These are phyloP conservation scores for Grapholita molesta DNA, from an alignment of 1,140 invertebrate species.

Conservation along the genomic window DNA sequence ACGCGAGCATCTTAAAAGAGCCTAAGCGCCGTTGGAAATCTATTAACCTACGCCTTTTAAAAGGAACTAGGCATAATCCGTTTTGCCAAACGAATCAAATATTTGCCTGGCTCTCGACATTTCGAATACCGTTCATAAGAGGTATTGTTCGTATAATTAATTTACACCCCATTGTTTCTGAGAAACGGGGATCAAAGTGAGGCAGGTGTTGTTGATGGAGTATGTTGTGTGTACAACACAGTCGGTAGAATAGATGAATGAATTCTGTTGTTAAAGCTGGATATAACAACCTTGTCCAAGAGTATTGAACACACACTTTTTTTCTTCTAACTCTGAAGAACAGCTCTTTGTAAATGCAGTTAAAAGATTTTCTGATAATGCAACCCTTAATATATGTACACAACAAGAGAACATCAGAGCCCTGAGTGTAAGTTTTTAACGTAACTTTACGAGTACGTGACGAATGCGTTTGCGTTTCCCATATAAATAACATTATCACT, in stretches of 20 bases:
- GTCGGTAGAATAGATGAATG: not conserved
- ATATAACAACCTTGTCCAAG: no score
- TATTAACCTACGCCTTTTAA: not conserved
- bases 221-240: not conserved
- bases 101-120: constrained; percentile 6
- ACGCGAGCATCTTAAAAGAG: not conserved
- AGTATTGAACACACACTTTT: no score
- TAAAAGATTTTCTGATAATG: no score
- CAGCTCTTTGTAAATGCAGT: no score
- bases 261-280: not conserved
- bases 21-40: not conserved
- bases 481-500: no score
- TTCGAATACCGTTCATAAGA: not conserved
- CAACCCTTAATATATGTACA: no score
- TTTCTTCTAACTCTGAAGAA: no score
- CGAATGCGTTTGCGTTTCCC: no score
- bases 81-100: not conserved
- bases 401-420: no score
- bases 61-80: not conserved
- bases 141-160: constrained; percentile 11
- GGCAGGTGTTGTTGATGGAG: not conserved
- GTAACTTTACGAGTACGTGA: no score
- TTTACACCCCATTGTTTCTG: not conserved
- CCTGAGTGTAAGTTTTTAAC: no score
- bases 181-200: not conserved